phyloP scores from a whole-genome alignment of 1,140 invertebrate species.

The Lucilia sericata region DNA sequence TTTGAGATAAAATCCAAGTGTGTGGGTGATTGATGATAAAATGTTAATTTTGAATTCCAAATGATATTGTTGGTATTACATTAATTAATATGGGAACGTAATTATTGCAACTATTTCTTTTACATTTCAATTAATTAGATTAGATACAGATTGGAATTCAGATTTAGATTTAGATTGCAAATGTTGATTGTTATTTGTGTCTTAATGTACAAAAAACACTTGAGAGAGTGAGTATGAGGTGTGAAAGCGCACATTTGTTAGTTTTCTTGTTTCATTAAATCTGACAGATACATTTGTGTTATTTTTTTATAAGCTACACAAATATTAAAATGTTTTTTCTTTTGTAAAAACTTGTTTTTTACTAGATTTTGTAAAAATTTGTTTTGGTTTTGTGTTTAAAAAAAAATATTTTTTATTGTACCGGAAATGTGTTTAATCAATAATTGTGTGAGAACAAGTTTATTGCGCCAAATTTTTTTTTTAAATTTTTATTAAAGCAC shows the following conservation, averaged over 20 bases:
- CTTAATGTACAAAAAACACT: too few species aligned
- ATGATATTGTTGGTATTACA: neutral
- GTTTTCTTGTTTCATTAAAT: neutral
- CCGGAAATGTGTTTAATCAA: neutral
- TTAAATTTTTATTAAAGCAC: neutral
- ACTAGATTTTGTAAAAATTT: neutral
- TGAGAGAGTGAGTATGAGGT: too few species aligned
- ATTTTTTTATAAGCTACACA: neutral
- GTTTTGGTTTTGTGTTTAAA: too few species aligned
- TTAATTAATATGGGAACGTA: neutral
- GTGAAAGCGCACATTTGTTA: too few species aligned
- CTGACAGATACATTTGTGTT: neutral
- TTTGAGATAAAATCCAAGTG: neutral
- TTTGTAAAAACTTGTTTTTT: neutral
- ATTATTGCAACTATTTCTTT: too few species aligned
- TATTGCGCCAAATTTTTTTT: neutral
- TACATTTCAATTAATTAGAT: too few species aligned
- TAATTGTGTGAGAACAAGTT: constrained; percentile 10
- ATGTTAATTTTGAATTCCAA: neutral
- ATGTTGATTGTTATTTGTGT: too few species aligned
- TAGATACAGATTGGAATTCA: too few species aligned
- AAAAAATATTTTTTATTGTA: neutral
- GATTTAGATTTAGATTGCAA: too few species aligned
- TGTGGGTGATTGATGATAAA: neutral
- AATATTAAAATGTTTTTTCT: too few species aligned